Percentiles rank a stretch among this genome's conserved stretches.
These are phyloP conservation scores for Orius insidiosus DNA, from an alignment of 1,140 invertebrate genomes.

Conservation along the genomic window DNA sequence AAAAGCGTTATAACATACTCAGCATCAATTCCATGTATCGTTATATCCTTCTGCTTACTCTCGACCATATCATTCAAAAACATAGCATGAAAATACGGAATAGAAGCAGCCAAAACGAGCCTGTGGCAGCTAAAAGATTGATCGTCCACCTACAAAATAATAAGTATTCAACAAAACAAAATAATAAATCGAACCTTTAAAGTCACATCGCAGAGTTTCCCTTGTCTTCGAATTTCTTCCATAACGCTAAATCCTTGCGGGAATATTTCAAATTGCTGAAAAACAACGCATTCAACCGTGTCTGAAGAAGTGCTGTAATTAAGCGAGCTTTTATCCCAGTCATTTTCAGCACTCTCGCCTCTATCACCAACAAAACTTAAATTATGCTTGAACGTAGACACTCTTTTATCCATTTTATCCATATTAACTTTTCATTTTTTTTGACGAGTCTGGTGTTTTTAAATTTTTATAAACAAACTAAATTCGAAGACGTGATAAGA, in stretches of 20 bases:
- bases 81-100: conserved; percentile 87
- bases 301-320: conserved; percentile 9
- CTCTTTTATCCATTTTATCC: no score
- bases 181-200: conserved; percentile 42
- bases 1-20: conserved; percentile 32
- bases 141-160: conserved; percentile 47
- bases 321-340: no score
- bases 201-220: conserved; percentile 75
- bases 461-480: no score
- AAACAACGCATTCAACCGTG: conserved; percentile 27
- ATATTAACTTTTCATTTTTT: no score
- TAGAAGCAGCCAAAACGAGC: conserved; percentile 68
- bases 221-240: conserved; percentile 63
- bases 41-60: conserved; percentile 65
- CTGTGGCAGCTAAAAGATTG: conserved; percentile 66
- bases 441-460: no score
- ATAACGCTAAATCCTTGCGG: conserved; percentile 56
- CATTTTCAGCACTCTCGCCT: no score
- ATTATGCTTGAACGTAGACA: no score
- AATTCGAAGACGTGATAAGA: no score
- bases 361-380: no score
- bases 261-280: conserved; percentile 48
- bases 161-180: conserved; percentile 1
- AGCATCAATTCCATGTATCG: conserved; percentile 63
- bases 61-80: conserved; percentile 81